Percentiles rank a stretch among this genome's conserved stretches.
These are phyloP conservation scores for Chanos chanos DNA, from an alignment of 2,797 vertebrate species.

Conservation along the genomic window DNA sequence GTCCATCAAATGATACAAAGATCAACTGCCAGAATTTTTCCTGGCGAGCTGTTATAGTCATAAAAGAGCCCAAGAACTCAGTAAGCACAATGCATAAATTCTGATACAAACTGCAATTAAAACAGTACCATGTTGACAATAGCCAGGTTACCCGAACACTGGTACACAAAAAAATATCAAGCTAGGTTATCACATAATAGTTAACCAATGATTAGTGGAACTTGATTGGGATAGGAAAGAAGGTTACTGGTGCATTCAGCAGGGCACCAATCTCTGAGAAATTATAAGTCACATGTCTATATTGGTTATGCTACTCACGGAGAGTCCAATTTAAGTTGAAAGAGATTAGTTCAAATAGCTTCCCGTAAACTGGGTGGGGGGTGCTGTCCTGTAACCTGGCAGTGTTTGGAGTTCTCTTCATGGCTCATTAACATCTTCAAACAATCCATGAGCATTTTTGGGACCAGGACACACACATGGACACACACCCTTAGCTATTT, in stretches of 20 bases:
- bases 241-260: too few relatives aligned
- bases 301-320: background rate
- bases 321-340: constrained; percentile 12
- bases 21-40: background rate
- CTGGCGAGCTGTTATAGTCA: too few relatives aligned
- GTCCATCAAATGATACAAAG: constrained; percentile 1
- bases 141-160: too few relatives aligned
- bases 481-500: constrained; percentile 53
- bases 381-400: constrained; percentile 29
- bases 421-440: constrained; percentile 51
- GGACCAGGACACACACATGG: constrained; percentile 28
- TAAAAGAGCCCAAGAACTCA: background rate
- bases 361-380: constrained; percentile 17
- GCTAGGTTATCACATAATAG: too few relatives aligned
- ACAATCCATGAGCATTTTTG: constrained; percentile 30
- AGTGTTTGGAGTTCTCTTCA: constrained; percentile 31
- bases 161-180: too few relatives aligned
- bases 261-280: too few relatives aligned
- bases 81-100: too few relatives aligned
- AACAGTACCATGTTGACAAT: too few relatives aligned
- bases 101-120: too few relatives aligned
- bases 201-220: too few relatives aligned
- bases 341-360: constrained; percentile 32
- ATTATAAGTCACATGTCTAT: background rate
- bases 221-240: too few relatives aligned